A percentile compares a stretch with the other conserved stretches of the same genome.
Conservation (phyloP, 2,888 invertebrate genomes). For the Sympetrum striolatum region DNA sequence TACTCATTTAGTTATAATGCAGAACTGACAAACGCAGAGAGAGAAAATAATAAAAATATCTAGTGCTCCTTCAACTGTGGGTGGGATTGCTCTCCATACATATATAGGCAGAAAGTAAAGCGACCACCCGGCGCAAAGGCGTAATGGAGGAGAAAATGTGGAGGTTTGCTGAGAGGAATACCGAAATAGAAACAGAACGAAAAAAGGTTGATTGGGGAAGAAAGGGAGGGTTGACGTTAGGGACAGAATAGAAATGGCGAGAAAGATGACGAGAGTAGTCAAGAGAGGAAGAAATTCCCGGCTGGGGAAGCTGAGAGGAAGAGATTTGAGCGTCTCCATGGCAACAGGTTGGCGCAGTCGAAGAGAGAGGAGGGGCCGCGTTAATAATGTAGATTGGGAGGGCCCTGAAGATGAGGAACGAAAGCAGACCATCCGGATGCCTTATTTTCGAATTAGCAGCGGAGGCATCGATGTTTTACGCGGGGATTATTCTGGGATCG, state of each 20-base stretch:
- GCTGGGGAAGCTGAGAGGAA: not conserved
- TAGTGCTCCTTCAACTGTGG: too few species aligned
- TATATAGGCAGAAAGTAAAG: not conserved
- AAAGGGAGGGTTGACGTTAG: not conserved
- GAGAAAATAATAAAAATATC: too few species aligned
- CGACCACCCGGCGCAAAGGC: not conserved
- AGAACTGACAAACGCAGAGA: not conserved
- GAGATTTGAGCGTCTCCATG: slow-evolving; percentile 27
- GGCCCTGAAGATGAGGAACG: not conserved
- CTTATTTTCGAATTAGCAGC: not conserved
- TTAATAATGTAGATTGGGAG: not conserved
- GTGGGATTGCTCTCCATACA: not conserved
- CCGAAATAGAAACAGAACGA: not conserved
- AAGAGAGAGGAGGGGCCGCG: not conserved
- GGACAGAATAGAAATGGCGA: not conserved
- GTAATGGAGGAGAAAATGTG: slow-evolving; percentile 12
- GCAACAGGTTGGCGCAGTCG: slow-evolving; percentile 23
- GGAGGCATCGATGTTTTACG: not conserved
- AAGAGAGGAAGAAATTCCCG: not conserved
- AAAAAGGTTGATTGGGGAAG: slow-evolving; percentile 1
- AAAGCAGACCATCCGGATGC: not conserved
- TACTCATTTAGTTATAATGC: too few species aligned
- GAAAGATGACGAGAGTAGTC: not conserved
- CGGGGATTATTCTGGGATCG: not conserved
- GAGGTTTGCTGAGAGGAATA: slow-evolving; percentile 1